These are phyloP conservation scores for Hydrotaea cyrtoneurina DNA, from an alignment of 2,888 invertebrate species.

Conservation along the genomic window DNA sequence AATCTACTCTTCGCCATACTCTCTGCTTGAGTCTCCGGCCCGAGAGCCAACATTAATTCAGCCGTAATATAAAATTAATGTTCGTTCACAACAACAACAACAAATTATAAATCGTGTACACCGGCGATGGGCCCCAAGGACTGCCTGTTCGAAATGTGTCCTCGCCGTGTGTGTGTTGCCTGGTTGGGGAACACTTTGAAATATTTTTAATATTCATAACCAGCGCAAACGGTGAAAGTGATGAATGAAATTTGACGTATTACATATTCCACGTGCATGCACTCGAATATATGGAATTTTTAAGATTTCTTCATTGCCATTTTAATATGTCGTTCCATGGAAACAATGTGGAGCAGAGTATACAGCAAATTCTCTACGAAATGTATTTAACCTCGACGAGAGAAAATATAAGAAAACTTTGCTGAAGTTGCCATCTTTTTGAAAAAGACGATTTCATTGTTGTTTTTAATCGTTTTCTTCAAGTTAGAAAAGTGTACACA, in stretches of 20 bases:
- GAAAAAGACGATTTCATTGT: no score
- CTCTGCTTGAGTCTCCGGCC: background rate
- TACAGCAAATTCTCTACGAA: no score
- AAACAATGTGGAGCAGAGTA: no score
- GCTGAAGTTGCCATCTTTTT: no score
- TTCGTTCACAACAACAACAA: background rate
- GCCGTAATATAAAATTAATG: constrained; percentile 5
- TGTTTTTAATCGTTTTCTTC: no score
- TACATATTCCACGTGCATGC: background rate
- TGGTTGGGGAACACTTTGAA: background rate
- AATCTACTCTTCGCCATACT: background rate
- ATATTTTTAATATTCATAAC: constrained; percentile 28
- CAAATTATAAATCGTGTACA: constrained; percentile 7
- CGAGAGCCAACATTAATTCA: background rate
- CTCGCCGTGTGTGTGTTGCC: background rate
- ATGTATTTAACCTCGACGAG: no score
- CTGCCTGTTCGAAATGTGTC: background rate
- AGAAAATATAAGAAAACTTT: no score
- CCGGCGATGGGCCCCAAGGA: constrained; percentile 28
- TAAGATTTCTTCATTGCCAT: background rate
- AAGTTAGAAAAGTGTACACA: no score
- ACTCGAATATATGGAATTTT: background rate
- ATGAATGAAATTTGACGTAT: background rate
- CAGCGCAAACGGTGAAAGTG: constrained; percentile 8
- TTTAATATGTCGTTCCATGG: no score